phyloP scores from a whole-genome alignment of 1,140 invertebrate species.

The Panonychus citri region DNA sequence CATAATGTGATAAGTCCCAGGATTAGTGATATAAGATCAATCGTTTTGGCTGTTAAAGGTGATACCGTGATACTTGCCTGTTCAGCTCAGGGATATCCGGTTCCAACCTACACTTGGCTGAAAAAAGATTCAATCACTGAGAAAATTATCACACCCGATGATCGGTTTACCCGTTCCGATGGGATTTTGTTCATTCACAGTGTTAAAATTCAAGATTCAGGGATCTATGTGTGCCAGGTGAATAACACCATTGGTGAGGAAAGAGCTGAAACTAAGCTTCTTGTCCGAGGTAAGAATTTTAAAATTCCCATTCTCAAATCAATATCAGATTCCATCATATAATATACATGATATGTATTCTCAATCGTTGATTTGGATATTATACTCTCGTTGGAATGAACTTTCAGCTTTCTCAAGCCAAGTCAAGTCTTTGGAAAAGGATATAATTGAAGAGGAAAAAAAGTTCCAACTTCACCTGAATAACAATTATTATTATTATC shows the following conservation, averaged over 20 bases:
- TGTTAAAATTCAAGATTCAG: constrained; percentile 11
- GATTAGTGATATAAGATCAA: constrained; percentile 10
- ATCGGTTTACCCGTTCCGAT: constrained; percentile 4
- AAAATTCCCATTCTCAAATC: neutral
- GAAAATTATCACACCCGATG: neutral
- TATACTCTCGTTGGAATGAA: too few species aligned
- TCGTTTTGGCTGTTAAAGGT: constrained; percentile 8
- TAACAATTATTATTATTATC: too few species aligned
- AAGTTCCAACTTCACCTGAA: too few species aligned
- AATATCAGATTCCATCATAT: too few species aligned
- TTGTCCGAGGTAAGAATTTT: constrained; percentile 14
- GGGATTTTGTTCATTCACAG: constrained; percentile 15
- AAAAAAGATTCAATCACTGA: neutral
- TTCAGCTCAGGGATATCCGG: constrained; percentile 20
- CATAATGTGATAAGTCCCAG: constrained; percentile 17
- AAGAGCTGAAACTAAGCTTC: constrained; percentile 13
- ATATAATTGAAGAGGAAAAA: too few species aligned
- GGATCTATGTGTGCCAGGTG: constrained; percentile 16
- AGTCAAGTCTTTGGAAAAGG: too few species aligned
- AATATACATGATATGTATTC: too few species aligned
- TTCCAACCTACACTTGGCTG: constrained; percentile 16
- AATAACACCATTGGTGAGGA: constrained; percentile 18
- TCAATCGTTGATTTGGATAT: too few species aligned
- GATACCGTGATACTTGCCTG: constrained; percentile 22
- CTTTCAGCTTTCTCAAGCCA: too few species aligned